Base-by-base conservation (phyloP, 2,113 vertebrate species). In the Chamaea fasciata region DNA sequence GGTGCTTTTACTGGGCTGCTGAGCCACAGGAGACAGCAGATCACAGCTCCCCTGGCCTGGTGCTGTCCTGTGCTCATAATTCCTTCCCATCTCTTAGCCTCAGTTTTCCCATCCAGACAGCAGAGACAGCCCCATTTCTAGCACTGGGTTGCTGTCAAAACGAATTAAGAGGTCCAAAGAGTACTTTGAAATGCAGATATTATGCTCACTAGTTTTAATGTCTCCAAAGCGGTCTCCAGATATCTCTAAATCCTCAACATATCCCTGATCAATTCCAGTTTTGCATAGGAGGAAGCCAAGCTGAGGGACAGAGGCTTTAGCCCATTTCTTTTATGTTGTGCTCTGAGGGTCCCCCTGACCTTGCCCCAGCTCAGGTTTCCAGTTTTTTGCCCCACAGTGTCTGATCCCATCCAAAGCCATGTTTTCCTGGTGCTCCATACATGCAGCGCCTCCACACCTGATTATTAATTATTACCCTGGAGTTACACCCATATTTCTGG, bases 131-230 rank as follows among this genome's bases (percentile, higher is more conserved):
- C 52, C 9, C 80, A 37, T 74, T 88, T 74, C 82, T 18, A 21
- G 60, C 3, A 0, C 73, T 26, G 85, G 44, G 31, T 2, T 86
- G 90, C 94, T 97, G 95, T 96, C 95, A 95, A 95, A 93, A 80
- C 85, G 85, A 96, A 96, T 97, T 96, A 96, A 95, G 92, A 92
- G 92, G 92, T 86, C 90, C 86, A 88, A 93, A 75, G 88, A 89
- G 79, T n/a, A 78, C 95, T 97, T 97, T 96, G 95, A 97, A 96
- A 94, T 96, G 95, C 94, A 96, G 92, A 97, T 96, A 46, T 62
- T 63, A 67, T 81, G 90, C 94, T 96, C 52, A 2, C 70, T 53
- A 33, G 79, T 90, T 93, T 77, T 92, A 94, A 95, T 94, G 64
- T 87, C 90, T 90, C 92, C 79, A 96, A 95, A 96, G 93, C 64